Evolutionary conservation across 2,113 vertebrate genomes (phyloP), one percentile per base, ranked within the genome.

Genomic region (Castor canadensis): DNA sequence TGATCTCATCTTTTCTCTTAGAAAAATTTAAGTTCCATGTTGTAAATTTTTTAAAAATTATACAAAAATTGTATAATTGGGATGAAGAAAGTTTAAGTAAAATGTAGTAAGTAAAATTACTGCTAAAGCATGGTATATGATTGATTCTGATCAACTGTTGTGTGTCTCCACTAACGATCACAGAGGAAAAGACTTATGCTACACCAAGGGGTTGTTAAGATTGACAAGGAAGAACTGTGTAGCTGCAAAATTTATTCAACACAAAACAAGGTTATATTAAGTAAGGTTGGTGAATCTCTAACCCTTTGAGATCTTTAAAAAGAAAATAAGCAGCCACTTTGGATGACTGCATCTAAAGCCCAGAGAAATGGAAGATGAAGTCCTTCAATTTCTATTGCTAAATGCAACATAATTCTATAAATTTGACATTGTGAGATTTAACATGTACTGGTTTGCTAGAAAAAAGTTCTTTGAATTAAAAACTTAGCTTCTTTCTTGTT

Each of bases 91-190:
- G 26, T 9, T 64, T 58, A 83, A 94, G 62, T 32, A 83, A 96
- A 91, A 79, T 26, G n/a, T 24, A 80, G 17, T 69, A 77, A 91
- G 49, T 80, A 60, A 67, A 24, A 62, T 75, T 64, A 73, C 43
- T 66, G 8, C 24, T 58, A 95, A 88, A 64, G 60, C 19, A 52
- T 24, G 80, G 5, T 32, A 35, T 45, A 47, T 95, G 86, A 95
- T 87, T 96, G 93, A 91, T 85, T 54, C 52, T 64, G 45, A 92
- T 81, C 91, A 92, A 56, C 75, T 92, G 69, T 16, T 92, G 91
- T 71, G 40, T 54, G 17, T 72, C 32, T 76, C 38, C 35, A 84
- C 16, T 75, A 67, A 85, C 9, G 38, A 76, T 49, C 84, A 77
- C 30, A 77, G 67, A 20, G 28, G 4, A 38, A 60, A 93, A 91